These are phyloP conservation scores for Polydrusus tereticollis DNA, from an alignment of 2,888 invertebrate genomes.

Conservation along the genomic window DNA sequence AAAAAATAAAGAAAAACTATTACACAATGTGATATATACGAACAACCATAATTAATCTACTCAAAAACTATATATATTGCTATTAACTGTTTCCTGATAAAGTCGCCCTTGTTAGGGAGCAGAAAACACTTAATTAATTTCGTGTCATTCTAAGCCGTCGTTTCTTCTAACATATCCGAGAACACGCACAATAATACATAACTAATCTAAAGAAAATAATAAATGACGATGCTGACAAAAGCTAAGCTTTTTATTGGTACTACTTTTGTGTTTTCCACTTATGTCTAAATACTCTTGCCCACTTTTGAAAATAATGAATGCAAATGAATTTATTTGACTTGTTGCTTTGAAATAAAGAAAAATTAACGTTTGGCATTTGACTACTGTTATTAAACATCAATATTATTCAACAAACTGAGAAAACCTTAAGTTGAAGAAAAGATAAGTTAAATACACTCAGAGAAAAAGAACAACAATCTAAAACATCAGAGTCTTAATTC, in stretches of 20 bases:
- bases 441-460: too few species aligned
- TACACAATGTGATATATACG: too few species aligned
- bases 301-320: neutral
- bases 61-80: neutral
- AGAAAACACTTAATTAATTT: constrained; percentile 9
- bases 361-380: too few species aligned
- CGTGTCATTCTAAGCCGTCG: neutral
- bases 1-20: too few species aligned
- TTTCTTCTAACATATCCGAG: neutral
- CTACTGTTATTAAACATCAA: too few species aligned
- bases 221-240: constrained; percentile 2
- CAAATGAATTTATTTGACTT: neutral
- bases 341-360: neutral
- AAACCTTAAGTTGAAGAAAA: too few species aligned
- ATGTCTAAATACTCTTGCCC: neutral
- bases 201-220: constrained; percentile 4
- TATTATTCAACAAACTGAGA: too few species aligned
- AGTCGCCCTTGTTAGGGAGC: neutral
- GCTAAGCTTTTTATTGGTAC: neutral
- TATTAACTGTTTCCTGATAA: neutral
- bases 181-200: constrained; percentile 8
- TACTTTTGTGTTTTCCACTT: neutral
- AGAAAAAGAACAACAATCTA: too few species aligned
- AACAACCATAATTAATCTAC: too few species aligned
- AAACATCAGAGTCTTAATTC: too few species aligned